Evolutionary conservation across 2,888 invertebrate species (phyloP), one percentile per base, ranked within the genome.

Genomic region (Tolmerus cingulatus): DNA sequence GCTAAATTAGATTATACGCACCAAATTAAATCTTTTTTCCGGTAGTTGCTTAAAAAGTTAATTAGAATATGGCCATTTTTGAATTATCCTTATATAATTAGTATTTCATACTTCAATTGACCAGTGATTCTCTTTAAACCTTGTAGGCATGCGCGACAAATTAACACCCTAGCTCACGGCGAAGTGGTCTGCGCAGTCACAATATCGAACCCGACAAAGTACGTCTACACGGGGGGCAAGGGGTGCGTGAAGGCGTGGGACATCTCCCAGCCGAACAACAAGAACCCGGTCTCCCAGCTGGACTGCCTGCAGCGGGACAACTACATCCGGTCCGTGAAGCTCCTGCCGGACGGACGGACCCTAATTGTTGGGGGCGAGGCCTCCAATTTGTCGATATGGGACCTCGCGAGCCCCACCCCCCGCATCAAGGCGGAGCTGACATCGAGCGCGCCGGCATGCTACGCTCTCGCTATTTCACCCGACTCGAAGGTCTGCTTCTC

Each of bases 191-290:
- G 98, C 93, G 98, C 98, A 55, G 99, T 99, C 82, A 98, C 98
- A 88, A 98, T 99, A 90, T 97, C 97, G 89, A 97, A 97, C 93
- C 97, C 97, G 88, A 97, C 97, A 85, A 97, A 97, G 92, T 97
- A 97, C 93, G 97, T 98, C 84, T 98, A 98, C 94, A 98, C 98
- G 3, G 98, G 98, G 78, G 98, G 98, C 90, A 98, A 98, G 93
- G 98, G 98, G 89, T 97, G 98, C 93, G 98, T 99, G 90, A 99
- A 99, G 93, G 98, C 98, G 88, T 98, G 98, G 98, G 98, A 98
- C 93, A 98, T 98, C 92, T 96, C 96, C 93, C 97, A 97, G 92
- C 96, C 97, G 40, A 96, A 95, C 89, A 95, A 94, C 90, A 97
- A 97, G 92, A 96, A 95, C 90, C 97, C 98, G 86, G 96, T 98